Conservation (phyloP, 2,888 invertebrate species). For the Dicycla oo region DNA sequence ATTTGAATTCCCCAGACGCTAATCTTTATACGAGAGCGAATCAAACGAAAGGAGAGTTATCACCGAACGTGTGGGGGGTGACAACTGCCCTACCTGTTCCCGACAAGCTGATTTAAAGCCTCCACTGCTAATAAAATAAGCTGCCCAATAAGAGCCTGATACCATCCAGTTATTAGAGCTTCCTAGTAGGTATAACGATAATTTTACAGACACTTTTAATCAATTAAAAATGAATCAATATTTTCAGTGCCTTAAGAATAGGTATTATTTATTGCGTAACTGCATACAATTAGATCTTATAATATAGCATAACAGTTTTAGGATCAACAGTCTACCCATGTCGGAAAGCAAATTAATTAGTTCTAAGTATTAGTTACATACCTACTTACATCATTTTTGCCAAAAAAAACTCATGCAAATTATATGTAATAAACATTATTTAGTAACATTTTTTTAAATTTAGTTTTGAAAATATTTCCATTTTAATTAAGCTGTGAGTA, state of each 20-base stretch:
- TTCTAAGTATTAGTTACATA: too few species aligned
- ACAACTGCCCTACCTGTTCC: conserved; percentile 75
- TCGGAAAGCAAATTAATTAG: too few species aligned
- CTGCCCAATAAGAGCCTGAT: conserved; percentile 73
- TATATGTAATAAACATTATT: too few species aligned
- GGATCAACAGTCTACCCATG: too few species aligned
- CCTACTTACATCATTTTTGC: too few species aligned
- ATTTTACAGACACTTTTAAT: neutral
- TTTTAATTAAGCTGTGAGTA: too few species aligned
- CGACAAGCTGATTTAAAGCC: conserved; percentile 76
- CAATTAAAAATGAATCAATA: neutral
- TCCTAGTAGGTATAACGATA: conserved; percentile 29
- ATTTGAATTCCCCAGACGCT: conserved; percentile 66
- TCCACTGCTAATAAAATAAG: conserved; percentile 77
- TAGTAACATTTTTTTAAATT: too few species aligned
- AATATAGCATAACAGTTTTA: too few species aligned
- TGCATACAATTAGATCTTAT: too few species aligned
- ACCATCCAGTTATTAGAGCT: conserved; percentile 53
- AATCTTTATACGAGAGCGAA: conserved; percentile 72
- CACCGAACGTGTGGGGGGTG: conserved; percentile 75
- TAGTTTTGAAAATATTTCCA: too few species aligned
- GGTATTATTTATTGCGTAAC: too few species aligned
- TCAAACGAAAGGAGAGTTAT: conserved; percentile 76
- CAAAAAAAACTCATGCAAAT: too few species aligned
- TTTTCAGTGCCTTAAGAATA: neutral